Evolutionary conservation across 30 jellyfish, hydroid and myxozoan species (phyloP), one percentile per base, ranked within the genome.

Genomic region (Hydra vulgaris): DNA sequence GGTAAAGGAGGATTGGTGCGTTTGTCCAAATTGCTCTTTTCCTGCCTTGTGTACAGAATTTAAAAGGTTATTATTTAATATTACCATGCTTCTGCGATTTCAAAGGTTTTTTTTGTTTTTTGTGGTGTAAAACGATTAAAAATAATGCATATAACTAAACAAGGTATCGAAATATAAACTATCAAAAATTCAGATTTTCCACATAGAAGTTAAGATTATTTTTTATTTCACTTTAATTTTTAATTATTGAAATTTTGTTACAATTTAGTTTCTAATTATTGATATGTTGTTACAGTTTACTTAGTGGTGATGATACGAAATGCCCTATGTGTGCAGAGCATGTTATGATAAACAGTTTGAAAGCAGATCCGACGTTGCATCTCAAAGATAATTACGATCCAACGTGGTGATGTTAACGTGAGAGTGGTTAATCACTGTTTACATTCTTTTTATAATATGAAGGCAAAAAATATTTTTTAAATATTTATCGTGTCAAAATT

Each of bases 241-340:
- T 69, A 20, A 69, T 21, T 20, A 20, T 69, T 21, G 4, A 21
- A 1, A 69, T 70, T 7, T 70, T 70, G 17, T 70, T 70, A 21
- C 0, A 70, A 12, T 40, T 40, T 40, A 40, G 5, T 3, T 40
- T 40, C 61, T 40, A 3, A 40, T n/a, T n/a, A n/a, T n/a, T n/a
- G n/a, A n/a, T 7, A 23, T 76, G 20, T 5, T 76, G 18, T 21
- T 78, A 23, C 3, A 78, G 85, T 19, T 84, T 91, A 52, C 86
- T 91, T 21, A 95, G 83, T 70, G 97, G 97, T 0, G 95, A 86
- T 20, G 97, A 91, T 75, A 91, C 97, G 53, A 86, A 79, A 84
- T 91, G 97, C 61, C 97, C 97, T 17, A 91, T 91, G 97, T 91
- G 97, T 52, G 81, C 96, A 7, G 97, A 91, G 80, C 86, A 91